These are phyloP conservation scores for Stenodema calcarata DNA, from an alignment of 2,888 invertebrate genomes.

Conservation along the genomic window DNA sequence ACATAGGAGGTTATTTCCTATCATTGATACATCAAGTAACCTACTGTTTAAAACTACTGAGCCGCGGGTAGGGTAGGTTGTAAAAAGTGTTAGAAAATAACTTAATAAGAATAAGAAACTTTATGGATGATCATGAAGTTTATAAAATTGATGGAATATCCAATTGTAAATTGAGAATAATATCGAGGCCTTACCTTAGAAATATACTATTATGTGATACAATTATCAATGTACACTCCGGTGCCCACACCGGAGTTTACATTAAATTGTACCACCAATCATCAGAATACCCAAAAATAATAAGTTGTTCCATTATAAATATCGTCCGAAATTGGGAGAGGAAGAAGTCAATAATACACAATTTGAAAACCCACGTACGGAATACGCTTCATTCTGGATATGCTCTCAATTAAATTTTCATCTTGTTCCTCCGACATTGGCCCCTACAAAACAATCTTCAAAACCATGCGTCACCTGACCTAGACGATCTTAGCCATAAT, in stretches of 20 bases:
- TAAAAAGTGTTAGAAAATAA: too few species aligned
- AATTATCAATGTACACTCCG: background rate
- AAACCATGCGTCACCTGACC: too few species aligned
- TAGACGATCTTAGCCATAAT: too few species aligned
- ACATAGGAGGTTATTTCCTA: background rate
- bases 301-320: background rate
- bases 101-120: too few species aligned
- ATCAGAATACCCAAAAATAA: background rate
- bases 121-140: too few species aligned
- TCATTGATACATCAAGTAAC: too few species aligned
- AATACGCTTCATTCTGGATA: background rate
- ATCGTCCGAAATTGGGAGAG: too few species aligned
- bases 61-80: too few species aligned
- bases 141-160: too few species aligned
- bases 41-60: too few species aligned
- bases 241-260: background rate
- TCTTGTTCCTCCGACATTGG: background rate
- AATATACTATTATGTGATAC: background rate
- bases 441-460: background rate
- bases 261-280: background rate
- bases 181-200: background rate
- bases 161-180: background rate
- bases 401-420: background rate
- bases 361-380: too few species aligned
- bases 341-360: too few species aligned